These are phyloP conservation scores for Dasypogon diadema DNA, from an alignment of 2,888 invertebrate genomes.

Conservation along the genomic window DNA sequence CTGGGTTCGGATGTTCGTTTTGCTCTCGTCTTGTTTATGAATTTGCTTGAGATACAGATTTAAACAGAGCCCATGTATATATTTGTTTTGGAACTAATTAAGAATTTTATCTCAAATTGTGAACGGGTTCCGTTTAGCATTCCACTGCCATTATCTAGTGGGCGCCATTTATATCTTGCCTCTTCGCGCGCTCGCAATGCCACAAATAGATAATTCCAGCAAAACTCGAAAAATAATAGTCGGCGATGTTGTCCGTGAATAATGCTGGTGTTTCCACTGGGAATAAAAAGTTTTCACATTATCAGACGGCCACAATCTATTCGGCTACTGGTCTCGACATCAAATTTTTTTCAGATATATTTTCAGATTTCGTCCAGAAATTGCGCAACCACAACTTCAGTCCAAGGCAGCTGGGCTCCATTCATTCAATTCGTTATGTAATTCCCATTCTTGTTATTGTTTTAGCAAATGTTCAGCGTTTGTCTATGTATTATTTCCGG, in stretches of 20 bases:
- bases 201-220: slow-evolving; percentile 2
- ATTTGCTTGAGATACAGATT: slow-evolving; percentile 18
- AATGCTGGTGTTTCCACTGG: background rate
- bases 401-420: background rate
- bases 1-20: background rate
- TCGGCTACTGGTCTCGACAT: background rate
- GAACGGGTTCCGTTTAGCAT: slow-evolving; percentile 23
- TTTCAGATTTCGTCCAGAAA: background rate
- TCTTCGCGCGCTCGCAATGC: background rate
- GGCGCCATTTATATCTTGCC: background rate
- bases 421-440: background rate
- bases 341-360: background rate
- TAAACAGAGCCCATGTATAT: slow-evolving; percentile 13
- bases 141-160: background rate
- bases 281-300: background rate
- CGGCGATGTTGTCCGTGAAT: background rate
- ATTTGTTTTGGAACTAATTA: slow-evolving; percentile 43
- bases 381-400: background rate
- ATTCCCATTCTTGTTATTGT: background rate
- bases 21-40: slow-evolving; percentile 19
- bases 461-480: background rate
- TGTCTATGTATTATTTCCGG: background rate
- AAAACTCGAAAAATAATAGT: background rate
- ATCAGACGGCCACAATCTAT: background rate
- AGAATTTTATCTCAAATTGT: slow-evolving; percentile 39